phyloP scores from a whole-genome alignment of 2,888 invertebrate genomes.

The Drosophila tanythrix region DNA sequence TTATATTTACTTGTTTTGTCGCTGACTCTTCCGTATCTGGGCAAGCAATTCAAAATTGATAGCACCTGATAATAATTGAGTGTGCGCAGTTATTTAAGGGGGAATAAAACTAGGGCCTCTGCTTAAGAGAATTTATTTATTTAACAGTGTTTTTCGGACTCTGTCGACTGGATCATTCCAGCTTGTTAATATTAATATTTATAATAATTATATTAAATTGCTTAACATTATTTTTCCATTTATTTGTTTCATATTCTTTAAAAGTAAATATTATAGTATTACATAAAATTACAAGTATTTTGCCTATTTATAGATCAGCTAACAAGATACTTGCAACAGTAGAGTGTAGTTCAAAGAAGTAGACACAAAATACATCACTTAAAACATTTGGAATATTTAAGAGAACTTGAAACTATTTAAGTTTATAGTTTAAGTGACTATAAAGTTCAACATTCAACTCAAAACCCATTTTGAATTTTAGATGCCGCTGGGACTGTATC shows the following conservation, averaged over 20 bases:
- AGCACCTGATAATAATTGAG: background rate
- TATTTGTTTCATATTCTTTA: background rate
- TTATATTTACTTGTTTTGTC: background rate
- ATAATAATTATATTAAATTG: background rate
- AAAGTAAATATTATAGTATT: background rate
- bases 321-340: background rate
- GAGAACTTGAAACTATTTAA: background rate
- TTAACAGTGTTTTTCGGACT: too few species aligned
- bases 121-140: background rate
- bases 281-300: background rate
- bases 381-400: background rate
- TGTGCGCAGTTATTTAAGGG: background rate
- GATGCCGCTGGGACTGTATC: conserved; percentile 32
- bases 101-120: background rate
- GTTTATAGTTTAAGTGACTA: background rate
- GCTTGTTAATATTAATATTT: background rate
- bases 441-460: background rate
- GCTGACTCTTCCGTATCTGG: background rate
- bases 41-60: background rate
- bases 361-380: background rate
- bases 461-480: conserved; percentile 4
- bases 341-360: background rate
- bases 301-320: too few species aligned
- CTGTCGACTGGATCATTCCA: background rate
- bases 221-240: background rate